Evolutionary conservation across 2,888 invertebrate genomes (phyloP).

Genomic region (Blomia tropicalis): DNA sequence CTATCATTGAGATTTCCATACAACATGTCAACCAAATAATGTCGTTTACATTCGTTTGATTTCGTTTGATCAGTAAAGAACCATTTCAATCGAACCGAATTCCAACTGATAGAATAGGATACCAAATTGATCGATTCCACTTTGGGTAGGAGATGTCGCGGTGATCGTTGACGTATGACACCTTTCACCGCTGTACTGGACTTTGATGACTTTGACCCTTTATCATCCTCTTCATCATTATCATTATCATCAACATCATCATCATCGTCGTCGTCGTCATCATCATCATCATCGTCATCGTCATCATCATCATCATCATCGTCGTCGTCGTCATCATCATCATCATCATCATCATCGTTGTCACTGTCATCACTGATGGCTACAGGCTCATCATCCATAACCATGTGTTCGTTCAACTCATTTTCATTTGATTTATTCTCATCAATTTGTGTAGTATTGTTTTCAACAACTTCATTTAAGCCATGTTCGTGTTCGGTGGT

Average conservation of each 20-base stretch:
- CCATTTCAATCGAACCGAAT: conserved; percentile 55
- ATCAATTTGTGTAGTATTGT: no score
- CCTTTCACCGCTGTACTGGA: not conserved
- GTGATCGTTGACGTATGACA: conserved; percentile 11
- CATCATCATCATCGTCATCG: not conserved
- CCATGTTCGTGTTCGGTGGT: no score
- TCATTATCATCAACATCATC: conserved; percentile 3
- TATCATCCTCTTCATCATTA: conserved; percentile 2
- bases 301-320: not conserved
- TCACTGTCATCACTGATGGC: not conserved
- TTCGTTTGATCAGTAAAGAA: conserved; percentile 36
- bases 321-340: not conserved
- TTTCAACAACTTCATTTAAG: no score
- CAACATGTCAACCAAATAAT: conserved; percentile 25
- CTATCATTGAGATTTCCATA: not conserved
- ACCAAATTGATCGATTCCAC: conserved; percentile 17
- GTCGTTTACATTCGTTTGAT: conserved; percentile 37
- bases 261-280: not conserved
- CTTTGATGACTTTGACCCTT: not conserved
- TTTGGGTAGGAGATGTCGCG: conserved; percentile 23
- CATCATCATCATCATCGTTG: no score
- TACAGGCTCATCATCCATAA: no score
- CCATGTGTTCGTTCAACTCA: no score
- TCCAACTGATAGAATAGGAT: conserved; percentile 42
- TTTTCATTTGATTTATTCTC: no score